Base-by-base conservation (phyloP, 2,113 vertebrate species). In the Apeltes quadracus region DNA sequence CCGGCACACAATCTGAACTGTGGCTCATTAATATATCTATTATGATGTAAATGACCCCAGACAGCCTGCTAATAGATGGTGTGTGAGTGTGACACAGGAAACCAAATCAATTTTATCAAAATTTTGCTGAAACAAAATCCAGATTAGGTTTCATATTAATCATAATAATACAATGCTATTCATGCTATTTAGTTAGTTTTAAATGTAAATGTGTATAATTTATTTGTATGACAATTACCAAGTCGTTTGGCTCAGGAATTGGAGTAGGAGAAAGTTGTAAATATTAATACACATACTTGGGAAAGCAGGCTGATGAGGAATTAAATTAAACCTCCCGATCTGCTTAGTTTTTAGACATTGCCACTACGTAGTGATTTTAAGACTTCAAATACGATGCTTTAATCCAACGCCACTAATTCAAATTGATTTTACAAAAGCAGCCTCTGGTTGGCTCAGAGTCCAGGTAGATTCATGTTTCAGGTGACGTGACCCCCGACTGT, bases 231-330 rank as follows among this genome's bases (percentile, higher is more conserved):
- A 72, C 59, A 76, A 50, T 78, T 59, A 57, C 18, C 44, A 7
- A 48, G 14, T 11, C 39, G 2, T 51, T 77, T 48, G n/a, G 20
- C 34, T 18, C 22, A 66, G n/a, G 8, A 41, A 29, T 22, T 62
- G 29, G 14, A 55, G 27, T 43, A 18, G 13, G 20, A 65, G 38
- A 61, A n/a, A 14, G 18, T 72, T 53, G n/a, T 36, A 48, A n/a
- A 55, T 18, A 46, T 48, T 74, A 29, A 69, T 20, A 53, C n/a
- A 43, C 38, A 50, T 44, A 29, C 54, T 20, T 62, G 2, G 56
- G 74, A 77, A 78, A 79, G 65, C 79, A 79, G 63, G 39, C 63
- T 55, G 41, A 72, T 68, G 75, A 71, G 43, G 12, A 65, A 75
- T 22, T 69, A 23, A 75, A 51, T 50, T 13, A 67, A 53, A 76